These are phyloP conservation scores for Anastrepha obliqua DNA, from an alignment of 1,140 invertebrate genomes.

Conservation along the genomic window DNA sequence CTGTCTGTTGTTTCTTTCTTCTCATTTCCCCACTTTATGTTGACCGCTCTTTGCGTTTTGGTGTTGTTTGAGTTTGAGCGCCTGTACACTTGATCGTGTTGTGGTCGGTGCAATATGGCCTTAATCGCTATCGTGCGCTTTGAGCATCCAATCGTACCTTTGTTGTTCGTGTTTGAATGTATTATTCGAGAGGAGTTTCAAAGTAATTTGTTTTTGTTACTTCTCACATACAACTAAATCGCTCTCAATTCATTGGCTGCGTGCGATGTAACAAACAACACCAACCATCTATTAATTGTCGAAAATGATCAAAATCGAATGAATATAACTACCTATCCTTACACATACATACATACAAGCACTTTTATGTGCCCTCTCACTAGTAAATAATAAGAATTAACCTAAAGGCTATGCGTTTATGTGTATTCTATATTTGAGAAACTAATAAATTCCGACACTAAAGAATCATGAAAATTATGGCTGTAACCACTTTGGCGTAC, in stretches of 20 bases:
- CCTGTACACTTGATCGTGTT: constrained; percentile 34
- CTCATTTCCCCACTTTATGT: neutral
- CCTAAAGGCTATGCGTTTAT: too few species aligned
- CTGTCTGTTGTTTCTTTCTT: neutral
- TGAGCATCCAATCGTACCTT: neutral
- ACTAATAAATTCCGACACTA: too few species aligned
- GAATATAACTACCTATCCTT: neutral
- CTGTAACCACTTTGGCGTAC: neutral
- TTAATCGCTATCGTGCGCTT: constrained; percentile 28
- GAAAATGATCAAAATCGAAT: neutral
- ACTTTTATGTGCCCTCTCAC: too few species aligned
- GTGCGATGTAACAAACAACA: neutral
- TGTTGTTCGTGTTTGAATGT: neutral
- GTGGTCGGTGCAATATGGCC: constrained; percentile 42
- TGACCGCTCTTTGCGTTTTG: neutral
- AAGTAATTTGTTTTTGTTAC: neutral
- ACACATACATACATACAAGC: too few species aligned
- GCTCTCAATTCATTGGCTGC: neutral
- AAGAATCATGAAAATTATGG: too few species aligned
- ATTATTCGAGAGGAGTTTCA: neutral
- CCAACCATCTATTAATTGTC: neutral
- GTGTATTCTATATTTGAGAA: too few species aligned
- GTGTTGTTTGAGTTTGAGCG: neutral
- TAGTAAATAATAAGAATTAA: too few species aligned
- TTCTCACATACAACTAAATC: neutral